Conservation (phyloP, 2,113 vertebrate genomes). For the Sinocyclocheilus anshuiensis region DNA sequence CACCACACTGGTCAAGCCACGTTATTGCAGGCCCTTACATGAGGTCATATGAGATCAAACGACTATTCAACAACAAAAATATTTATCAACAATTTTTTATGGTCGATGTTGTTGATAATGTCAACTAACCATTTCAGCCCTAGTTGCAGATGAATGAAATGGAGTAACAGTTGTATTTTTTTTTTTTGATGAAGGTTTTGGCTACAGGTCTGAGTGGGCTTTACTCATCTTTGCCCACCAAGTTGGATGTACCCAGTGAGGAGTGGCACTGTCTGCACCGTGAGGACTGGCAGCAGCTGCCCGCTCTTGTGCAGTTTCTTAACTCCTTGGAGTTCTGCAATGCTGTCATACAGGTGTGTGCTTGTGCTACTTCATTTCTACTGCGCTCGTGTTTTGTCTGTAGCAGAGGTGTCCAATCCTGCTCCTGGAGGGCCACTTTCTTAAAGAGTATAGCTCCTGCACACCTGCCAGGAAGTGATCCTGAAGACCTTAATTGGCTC, state of each 20-base stretch:
- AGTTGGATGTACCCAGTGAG: constrained; percentile 87
- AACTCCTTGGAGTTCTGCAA: constrained; percentile 97
- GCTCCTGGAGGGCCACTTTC: neutral
- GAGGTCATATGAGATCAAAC: too few species aligned
- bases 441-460: neutral
- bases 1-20: too few species aligned
- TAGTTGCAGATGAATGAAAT: too few species aligned
- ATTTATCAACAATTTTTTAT: too few species aligned
- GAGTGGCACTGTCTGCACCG: constrained; percentile 93
- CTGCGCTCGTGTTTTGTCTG: neutral
- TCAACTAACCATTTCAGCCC: too few species aligned
- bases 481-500: neutral
- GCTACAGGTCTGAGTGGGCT: constrained; percentile 95
- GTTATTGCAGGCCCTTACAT: too few species aligned
- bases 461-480: neutral
- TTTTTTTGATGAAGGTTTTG: constrained; percentile 81
- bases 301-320: constrained; percentile 91
- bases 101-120: too few species aligned
- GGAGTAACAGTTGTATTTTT: too few species aligned
- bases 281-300: constrained; percentile 90
- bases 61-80: too few species aligned
- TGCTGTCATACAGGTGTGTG: constrained; percentile 90
- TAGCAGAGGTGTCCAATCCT: neutral
- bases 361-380: neutral
- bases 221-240: constrained; percentile 93